A percentile compares a stretch with the other conserved stretches of the same genome.
phyloP scores from a whole-genome alignment of 1,140 invertebrate genomes.

The Patella vulgata region DNA sequence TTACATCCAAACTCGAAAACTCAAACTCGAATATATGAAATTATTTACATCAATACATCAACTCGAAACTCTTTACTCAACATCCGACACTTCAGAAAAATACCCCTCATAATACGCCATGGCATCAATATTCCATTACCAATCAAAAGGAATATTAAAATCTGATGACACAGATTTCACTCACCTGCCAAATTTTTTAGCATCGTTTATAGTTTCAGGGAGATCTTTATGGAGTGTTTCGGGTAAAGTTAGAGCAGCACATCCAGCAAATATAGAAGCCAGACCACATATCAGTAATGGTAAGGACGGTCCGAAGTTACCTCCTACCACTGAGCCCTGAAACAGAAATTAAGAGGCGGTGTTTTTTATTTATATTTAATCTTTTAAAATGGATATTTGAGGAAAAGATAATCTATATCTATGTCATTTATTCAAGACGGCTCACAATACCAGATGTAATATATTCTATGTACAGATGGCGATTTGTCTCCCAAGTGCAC shows the following conservation, averaged over 20 bases:
- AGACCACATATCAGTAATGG: conserved; percentile 45
- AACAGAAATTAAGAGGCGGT: conserved; percentile 4
- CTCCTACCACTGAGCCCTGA: conserved; percentile 34
- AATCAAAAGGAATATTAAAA: background rate
- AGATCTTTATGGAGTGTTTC: conserved; percentile 42
- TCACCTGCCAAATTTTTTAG: conserved; percentile 37
- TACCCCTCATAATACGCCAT: background rate
- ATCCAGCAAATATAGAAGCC: conserved; percentile 35
- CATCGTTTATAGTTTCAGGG: conserved; percentile 46
- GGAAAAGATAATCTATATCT: background rate
- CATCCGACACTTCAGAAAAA: background rate
- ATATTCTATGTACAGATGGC: too few species aligned
- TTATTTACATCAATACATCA: conserved; percentile 26
- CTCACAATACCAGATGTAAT: conserved; percentile 25
- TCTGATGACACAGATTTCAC: conserved; percentile 18
- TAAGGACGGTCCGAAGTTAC: conserved; percentile 39
- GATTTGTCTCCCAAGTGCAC: too few species aligned
- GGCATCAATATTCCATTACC: background rate
- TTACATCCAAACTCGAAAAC: background rate
- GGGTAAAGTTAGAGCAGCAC: conserved; percentile 37
- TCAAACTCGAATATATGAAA: background rate
- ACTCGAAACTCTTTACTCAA: background rate
- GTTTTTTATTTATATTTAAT: conserved; percentile 70
- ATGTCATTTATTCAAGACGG: conserved; percentile 11
- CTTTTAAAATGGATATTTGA: conserved; percentile 62